Percentiles rank a stretch among this genome's conserved stretches.
These are phyloP conservation scores for Jaculus jaculus DNA, from an alignment of 2,113 vertebrate genomes.

Conservation along the genomic window DNA sequence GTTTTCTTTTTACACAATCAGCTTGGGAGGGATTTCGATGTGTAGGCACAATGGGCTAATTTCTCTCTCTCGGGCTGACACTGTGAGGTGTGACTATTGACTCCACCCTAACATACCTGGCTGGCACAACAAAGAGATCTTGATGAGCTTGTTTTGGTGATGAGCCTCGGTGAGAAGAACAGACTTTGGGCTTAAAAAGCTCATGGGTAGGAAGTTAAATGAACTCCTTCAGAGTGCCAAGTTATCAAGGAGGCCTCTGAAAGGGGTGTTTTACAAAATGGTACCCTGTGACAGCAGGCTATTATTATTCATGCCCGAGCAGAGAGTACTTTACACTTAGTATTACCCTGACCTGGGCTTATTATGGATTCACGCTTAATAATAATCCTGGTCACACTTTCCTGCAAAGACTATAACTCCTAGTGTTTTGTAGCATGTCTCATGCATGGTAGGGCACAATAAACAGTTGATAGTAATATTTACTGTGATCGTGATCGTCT, in stretches of 20 bases:
- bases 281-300: slow-evolving; percentile 47
- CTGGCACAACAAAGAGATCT: slow-evolving; percentile 58
- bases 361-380: slow-evolving; percentile 48
- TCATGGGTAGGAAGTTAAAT: background rate
- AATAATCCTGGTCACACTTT: slow-evolving; percentile 51
- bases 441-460: slow-evolving; percentile 21
- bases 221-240: background rate
- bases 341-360: slow-evolving; percentile 37
- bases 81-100: slow-evolving; percentile 23
- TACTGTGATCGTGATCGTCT: slow-evolving; percentile 57
- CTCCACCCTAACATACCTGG: slow-evolving; percentile 47
- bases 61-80: slow-evolving; percentile 57
- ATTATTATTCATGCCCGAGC: slow-evolving; percentile 43
- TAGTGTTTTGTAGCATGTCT: slow-evolving; percentile 60
- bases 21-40: slow-evolving; percentile 56
- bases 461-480: slow-evolving; percentile 64
- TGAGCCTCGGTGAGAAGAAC: slow-evolving; percentile 37
- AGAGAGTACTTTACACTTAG: slow-evolving; percentile 53
- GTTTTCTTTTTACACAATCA: slow-evolving; percentile 68
- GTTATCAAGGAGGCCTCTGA: background rate
- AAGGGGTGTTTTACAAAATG: slow-evolving; percentile 65
- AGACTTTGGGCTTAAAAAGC: slow-evolving; percentile 36
- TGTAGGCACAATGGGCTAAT: slow-evolving; percentile 52
- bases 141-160: slow-evolving; percentile 49
- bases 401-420: slow-evolving; percentile 28